Evolutionary conservation across 2,888 invertebrate genomes (phyloP).

Genomic region (Drosophila colorata): DNA sequence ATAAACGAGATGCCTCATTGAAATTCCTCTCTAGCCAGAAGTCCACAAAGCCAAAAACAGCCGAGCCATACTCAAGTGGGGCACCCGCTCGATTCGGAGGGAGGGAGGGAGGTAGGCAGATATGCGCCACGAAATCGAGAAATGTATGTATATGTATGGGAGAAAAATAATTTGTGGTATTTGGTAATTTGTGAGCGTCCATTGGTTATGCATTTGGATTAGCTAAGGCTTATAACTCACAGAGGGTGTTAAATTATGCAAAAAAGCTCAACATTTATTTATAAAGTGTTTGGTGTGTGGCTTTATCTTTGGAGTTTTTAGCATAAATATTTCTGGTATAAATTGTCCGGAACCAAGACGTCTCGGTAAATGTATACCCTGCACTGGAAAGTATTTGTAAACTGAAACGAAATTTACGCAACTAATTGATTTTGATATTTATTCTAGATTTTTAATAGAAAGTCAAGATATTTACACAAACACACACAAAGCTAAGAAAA

Average conservation of each 20-base stretch:
- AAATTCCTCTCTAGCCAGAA: slow-evolving; percentile 63
- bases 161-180: slow-evolving; percentile 49
- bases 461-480: slow-evolving; percentile 28
- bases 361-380: not conserved
- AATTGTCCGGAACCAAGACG: not conserved
- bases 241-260: slow-evolving; percentile 37
- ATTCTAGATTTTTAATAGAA: slow-evolving; percentile 59
- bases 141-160: slow-evolving; percentile 32
- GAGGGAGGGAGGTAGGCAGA: not conserved
- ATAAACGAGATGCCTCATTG: slow-evolving; percentile 72
- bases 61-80: slow-evolving; percentile 17
- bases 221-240: slow-evolving; percentile 34
- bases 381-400: slow-evolving; percentile 16
- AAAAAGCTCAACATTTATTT: slow-evolving; percentile 21
- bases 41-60: slow-evolving; percentile 28
- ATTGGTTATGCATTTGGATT: slow-evolving; percentile 45
- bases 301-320: not conserved
- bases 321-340: not conserved
- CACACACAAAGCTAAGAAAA: slow-evolving; percentile 31
- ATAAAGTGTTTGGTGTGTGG: slow-evolving; percentile 7
- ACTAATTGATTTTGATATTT: slow-evolving; percentile 81
- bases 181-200: slow-evolving; percentile 50
- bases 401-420: slow-evolving; percentile 63
- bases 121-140: slow-evolving; percentile 34
- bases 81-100: not conserved